Evolutionary conservation across 35 echinoderm and acorn worm genomes (phyloP), one percentile per base, ranked within the genome.

Genomic region (Holothuria glaberrima): DNA sequence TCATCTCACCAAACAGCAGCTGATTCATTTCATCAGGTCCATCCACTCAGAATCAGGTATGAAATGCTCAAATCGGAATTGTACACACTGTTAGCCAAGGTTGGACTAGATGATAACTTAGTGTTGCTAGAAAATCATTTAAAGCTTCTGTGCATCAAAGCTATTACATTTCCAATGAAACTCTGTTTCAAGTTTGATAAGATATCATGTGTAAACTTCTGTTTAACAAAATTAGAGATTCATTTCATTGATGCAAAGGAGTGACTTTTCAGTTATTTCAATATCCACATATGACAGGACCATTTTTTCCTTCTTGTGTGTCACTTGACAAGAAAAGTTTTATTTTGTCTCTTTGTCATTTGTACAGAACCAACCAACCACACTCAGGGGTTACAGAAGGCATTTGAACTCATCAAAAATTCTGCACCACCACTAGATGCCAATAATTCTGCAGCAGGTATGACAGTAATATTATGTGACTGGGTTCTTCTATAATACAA

Each of bases 21-120:
- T 99, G 45, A 76, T 90, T 41, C 66, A 65, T 19, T 95, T 91
- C 67, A 95, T 99, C 56, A 79, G 91, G 66, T 76, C 72, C 22
- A 95, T 99, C 79, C 75, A 93, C 54, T 22, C 91, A 69, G 94
- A 95, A 36, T 54, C 68, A 68, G 94, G 97, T 99, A 91, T 87
- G 87, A 24, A 59, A 16, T 44, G 3, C 1, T 41, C 50, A 54
- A 12, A 41, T 41, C n/a, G n/a, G n/a, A n/a, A 46, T 46, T 46
- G 44, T 46, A 46, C 10, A 46, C 44, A 46, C 44, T 46, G 13
- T 12, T 54, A 17, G 50, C 5, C 3, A 9, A 54, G 16, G 10
- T 9, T 12, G 50, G 5, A 14, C 16, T 4, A 54, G 16, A 54
- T 54, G 50, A 14, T 4, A 54, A 54, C 50, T 54, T 9, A 1